These are phyloP conservation scores for Scartelaos histophorus DNA, from an alignment of 2,113 vertebrate species.

Conservation along the genomic window DNA sequence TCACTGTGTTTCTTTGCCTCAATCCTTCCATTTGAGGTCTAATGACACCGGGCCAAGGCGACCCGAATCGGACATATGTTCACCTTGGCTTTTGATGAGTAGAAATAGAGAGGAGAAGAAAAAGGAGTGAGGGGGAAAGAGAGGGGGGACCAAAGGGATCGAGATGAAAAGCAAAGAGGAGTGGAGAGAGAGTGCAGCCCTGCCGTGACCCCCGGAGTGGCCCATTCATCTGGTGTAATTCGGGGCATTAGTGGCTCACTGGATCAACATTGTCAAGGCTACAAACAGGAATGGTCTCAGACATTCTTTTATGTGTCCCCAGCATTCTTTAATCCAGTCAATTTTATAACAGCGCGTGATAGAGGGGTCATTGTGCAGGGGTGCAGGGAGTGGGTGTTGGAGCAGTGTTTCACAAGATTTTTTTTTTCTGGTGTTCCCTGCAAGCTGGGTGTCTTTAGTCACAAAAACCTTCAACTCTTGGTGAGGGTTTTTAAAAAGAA, in stretches of 20 bases:
- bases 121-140: conserved; percentile 79
- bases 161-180: conserved; percentile 89
- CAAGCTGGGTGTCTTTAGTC: no score
- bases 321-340: conserved; percentile 59
- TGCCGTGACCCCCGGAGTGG: conserved; percentile 81
- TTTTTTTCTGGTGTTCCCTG: not conserved
- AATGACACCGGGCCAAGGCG: conserved; percentile 72
- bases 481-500: no score
- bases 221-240: conserved; percentile 84
- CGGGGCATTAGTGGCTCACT: conserved; percentile 79
- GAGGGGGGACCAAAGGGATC: conserved; percentile 80
- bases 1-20: conserved; percentile 22
- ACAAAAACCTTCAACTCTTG: no score
- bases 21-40: conserved; percentile 60
- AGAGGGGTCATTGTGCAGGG: conserved; percentile 39
- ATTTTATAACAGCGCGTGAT: conserved; percentile 54
- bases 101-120: conserved; percentile 89
- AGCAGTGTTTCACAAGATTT: not conserved
- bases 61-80: conserved; percentile 83
- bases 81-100: conserved; percentile 94
- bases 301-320: conserved; percentile 69
- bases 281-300: conserved; percentile 74
- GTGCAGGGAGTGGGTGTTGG: conserved; percentile 6
- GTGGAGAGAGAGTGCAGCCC: conserved; percentile 82
- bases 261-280: conserved; percentile 75